phyloP scores from a whole-genome alignment of 2,888 invertebrate species.

The Dasysyrphus albostriatus region DNA sequence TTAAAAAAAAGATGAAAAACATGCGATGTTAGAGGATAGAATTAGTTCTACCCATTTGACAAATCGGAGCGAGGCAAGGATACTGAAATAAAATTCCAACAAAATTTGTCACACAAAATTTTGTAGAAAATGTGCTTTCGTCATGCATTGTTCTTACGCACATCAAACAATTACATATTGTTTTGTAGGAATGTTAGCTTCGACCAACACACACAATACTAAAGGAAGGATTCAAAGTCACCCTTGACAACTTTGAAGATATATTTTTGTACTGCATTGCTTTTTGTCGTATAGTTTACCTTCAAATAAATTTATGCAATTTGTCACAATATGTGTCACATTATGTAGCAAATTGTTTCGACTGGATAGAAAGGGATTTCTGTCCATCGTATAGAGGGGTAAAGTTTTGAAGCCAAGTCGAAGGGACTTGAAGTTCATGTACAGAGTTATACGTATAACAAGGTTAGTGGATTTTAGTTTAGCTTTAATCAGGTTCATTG shows the following conservation, averaged over 20 bases:
- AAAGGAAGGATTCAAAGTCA: conserved; percentile 44
- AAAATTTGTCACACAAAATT: conserved; percentile 77
- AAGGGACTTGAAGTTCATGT: conserved; percentile 21
- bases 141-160: conserved; percentile 82
- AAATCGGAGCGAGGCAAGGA: conserved; percentile 78
- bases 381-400: conserved; percentile 26
- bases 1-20: conserved; percentile 2
- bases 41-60: conserved; percentile 83
- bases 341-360: conserved; percentile 83
- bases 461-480: conserved; percentile 39
- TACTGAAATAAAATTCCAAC: conserved; percentile 52
- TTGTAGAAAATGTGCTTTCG: conserved; percentile 83
- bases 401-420: conserved; percentile 36
- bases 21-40: conserved; percentile 30
- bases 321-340: conserved; percentile 85
- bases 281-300: conserved; percentile 27
- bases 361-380: conserved; percentile 25
- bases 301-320: conserved; percentile 81
- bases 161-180: conserved; percentile 69
- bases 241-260: conserved; percentile 32
- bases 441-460: conserved; percentile 8
- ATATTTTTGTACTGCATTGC: conserved; percentile 8
- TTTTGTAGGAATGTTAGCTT: conserved; percentile 49
- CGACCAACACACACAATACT: conserved; percentile 71
- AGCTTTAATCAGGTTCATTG: conserved; percentile 76